Percentiles rank a stretch among this genome's conserved stretches.
phyloP scores from a whole-genome alignment of 30 jellyfish, hydroid and myxozoan genomes.

The Nemopilema nomurai region DNA sequence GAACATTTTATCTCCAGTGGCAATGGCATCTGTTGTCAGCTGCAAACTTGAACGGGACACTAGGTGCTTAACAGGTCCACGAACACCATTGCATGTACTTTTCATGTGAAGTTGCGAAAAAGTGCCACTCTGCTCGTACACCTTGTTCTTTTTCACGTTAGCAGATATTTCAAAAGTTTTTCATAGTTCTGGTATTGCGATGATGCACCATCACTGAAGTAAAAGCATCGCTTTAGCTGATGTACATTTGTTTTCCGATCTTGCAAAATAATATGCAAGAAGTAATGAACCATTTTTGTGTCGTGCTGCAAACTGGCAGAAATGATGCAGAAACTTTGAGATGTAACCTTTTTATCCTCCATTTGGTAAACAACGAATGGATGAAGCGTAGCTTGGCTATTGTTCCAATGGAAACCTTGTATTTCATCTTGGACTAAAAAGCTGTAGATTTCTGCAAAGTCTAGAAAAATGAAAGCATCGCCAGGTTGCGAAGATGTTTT shows the following conservation, averaged over 20 bases:
- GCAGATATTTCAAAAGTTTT: too few species aligned
- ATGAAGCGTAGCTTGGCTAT: background rate
- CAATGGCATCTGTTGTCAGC: conserved; percentile 20
- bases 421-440: background rate
- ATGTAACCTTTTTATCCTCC: background rate
- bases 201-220: background rate
- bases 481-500: background rate
- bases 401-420: background rate
- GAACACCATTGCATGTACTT: too few species aligned
- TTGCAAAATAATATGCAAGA: background rate
- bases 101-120: too few species aligned
- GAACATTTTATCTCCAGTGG: background rate
- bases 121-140: too few species aligned
- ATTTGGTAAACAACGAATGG: background rate
- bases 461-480: background rate
- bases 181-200: background rate
- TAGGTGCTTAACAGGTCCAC: too few species aligned
- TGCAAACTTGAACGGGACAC: conserved; percentile 65
- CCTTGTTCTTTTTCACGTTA: too few species aligned
- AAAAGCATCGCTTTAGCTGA: too few species aligned
- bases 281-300: background rate
- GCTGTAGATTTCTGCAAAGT: background rate
- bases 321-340: background rate
- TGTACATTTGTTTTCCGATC: too few species aligned
- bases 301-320: background rate